Base-by-base conservation (phyloP, 2,797 vertebrate genomes). In the Acipenser ruthenus region DNA sequence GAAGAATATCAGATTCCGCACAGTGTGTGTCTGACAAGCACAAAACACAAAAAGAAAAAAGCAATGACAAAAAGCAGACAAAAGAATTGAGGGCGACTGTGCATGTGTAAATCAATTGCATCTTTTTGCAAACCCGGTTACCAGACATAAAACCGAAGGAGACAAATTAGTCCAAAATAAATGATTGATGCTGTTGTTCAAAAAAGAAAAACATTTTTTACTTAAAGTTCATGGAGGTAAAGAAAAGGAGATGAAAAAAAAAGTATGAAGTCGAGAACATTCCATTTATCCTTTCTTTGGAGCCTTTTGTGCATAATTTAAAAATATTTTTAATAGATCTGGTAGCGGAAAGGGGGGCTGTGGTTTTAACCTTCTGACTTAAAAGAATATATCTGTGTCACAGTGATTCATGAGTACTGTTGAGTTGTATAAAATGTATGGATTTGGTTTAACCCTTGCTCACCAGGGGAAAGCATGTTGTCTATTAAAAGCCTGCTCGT, bases 341-440 rank as follows among this genome's bases (percentile, higher is more conserved):
- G 13, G 23, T 56, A 6, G 63, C 49, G 48, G n/a, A 53, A 58
- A n/a, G 64, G 11, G 37, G n/a, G 15, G 23, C n/a, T 23, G 11
- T 37, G 52, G 65, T 18, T 18, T 52, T 66, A 65, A 66, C 69
- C 65, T 70, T 52, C 59, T 13, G 48, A 63, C 15, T 15, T 47
- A 63, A 58, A 37, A 48, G 50, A 62, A n/a, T 6, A 58, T 67
- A 15, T 62, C 65, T n/a, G 23, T 60, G 65, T 47, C 49, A 58
- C 8, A 10, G 51, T 48, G 60, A 62, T 66, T 66, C 60, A 66
- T 18, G n/a, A 37, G 47, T 47, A 23, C 49, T 47, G 11, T 49
- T 8, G n/a, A n/a, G n/a, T 50, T 50, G 37, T 56, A 18, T 8
- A 15, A 15, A 66, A 23, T 7, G 50, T 47, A 13, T 49, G 18